Base-by-base conservation (phyloP, 2,797 vertebrate genomes). In the Acipenser oxyrinchus region DNA sequence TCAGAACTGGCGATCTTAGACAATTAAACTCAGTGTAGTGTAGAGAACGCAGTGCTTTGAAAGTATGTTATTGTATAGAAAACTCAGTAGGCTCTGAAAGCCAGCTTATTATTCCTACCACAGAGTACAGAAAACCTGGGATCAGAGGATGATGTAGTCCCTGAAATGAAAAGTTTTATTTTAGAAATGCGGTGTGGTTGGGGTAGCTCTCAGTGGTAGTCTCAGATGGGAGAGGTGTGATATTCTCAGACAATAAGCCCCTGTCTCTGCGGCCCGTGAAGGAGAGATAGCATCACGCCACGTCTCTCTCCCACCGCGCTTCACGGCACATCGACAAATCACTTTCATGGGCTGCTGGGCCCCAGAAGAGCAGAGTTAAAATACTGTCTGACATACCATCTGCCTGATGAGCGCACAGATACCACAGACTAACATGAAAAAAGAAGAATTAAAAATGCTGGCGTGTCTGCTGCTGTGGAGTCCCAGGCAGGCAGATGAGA, bases 331-430 rank as follows among this genome's bases (percentile, higher is more conserved):
- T 7, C 7, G 48, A 49, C 63, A 66, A 70, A 18, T 18, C 23
- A 7, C 66, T 72, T 72, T 73, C 74, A 79, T 49, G 72, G 78
- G 71, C 62, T 69, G 73, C 77, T 79, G 66, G 77, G 70, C 71
- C 51, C 58, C 50, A 72, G 69, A 77, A 69, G 62, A 71, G 64
- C 72, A 71, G 66, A 70, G 74, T 68, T 75, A 57, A 78, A 75
- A 70, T 11, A 4, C 63, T 67, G 62, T 70, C 67, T 75, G 71
- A 77, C 71, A 69, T 77, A 66, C 78, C 67, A 72, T 75, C 75
- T 68, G 57, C 15, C 58, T 68, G 74, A 77, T 75, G 65, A 72
- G 63, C 62, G 64, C 37, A 48, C 49, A 6, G 75, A 81, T 77
- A 76, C 48, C 10, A 48, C 10, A 13, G 57, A 58, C 62, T 50